A percentile compares a stretch with the other conserved stretches of the same genome.
Evolutionary conservation across 2,113 vertebrate genomes (phyloP).

Genomic region (Microtus oregoni): DNA sequence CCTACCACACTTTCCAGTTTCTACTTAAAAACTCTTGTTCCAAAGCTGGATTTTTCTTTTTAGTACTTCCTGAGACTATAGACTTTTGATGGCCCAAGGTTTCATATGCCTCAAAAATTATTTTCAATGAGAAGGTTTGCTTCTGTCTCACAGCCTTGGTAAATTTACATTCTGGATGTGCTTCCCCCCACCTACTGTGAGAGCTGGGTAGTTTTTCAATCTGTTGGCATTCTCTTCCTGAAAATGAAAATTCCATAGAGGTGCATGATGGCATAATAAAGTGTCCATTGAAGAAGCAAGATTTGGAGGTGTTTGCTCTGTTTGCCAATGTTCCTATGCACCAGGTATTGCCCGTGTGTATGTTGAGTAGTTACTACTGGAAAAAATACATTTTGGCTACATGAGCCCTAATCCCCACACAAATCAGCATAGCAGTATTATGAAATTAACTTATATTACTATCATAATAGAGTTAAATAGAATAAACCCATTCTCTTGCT

Average conservation of each 20-base stretch:
- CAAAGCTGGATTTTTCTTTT: constrained; percentile 33
- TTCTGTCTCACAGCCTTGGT: not conserved
- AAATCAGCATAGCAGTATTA: no score
- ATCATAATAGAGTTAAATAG: no score
- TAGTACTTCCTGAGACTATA: constrained; percentile 13
- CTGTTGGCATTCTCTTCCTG: not conserved
- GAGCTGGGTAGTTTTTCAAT: not conserved
- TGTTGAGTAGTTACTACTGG: no score
- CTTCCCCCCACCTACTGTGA: not conserved
- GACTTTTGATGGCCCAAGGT: not conserved
- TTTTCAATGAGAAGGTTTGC: constrained; percentile 31
- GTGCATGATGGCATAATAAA: not conserved
- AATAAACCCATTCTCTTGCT: no score
- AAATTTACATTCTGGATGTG: not conserved
- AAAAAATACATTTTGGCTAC: no score
- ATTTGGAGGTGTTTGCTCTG: not conserved
- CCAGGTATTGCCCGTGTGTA: no score
- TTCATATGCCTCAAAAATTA: not conserved
- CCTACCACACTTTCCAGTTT: not conserved
- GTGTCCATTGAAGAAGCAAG: not conserved
- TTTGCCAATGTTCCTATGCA: no score
- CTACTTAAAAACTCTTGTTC: constrained; percentile 37
- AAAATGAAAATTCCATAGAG: not conserved
- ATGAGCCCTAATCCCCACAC: no score
- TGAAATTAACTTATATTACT: no score